These are phyloP conservation scores for Drosophila cardini DNA, from an alignment of 1,140 invertebrate species.

Conservation along the genomic window DNA sequence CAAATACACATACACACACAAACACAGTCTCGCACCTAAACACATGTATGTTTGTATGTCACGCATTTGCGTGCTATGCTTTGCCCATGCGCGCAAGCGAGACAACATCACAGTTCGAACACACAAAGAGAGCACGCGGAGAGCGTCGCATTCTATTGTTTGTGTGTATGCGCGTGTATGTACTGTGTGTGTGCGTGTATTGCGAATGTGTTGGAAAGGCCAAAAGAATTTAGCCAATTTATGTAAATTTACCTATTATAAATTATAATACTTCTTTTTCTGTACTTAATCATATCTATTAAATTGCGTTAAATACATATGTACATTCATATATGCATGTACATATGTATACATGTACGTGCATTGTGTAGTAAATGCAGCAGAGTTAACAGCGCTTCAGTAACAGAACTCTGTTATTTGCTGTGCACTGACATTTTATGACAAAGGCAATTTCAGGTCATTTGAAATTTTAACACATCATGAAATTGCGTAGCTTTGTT, in stretches of 20 bases:
- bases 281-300: not conserved
- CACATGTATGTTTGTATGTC: slow-evolving; percentile 28
- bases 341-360: not conserved
- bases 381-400: not conserved
- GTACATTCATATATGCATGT: not conserved
- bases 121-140: slow-evolving; percentile 46
- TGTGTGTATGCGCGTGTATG: slow-evolving; percentile 10
- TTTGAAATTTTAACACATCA: not conserved
- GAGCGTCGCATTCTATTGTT: slow-evolving; percentile 26
- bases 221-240: slow-evolving; percentile 22
- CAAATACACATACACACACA: not conserved
- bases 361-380: not conserved
- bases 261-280: slow-evolving; percentile 7
- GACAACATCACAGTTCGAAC: slow-evolving; percentile 54
- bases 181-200: slow-evolving; percentile 16
- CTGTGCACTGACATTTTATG: not conserved
- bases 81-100: slow-evolving; percentile 51
- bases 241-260: slow-evolving; percentile 18
- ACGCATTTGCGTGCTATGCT: slow-evolving; percentile 46
- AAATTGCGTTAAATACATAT: slow-evolving; percentile 4
- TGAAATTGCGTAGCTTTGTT: not conserved
- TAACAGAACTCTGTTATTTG: slow-evolving; percentile 23
- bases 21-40: not conserved
- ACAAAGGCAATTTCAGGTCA: not conserved
- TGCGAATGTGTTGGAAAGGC: slow-evolving; percentile 20